Evolutionary conservation across 2,797 vertebrate species (phyloP).

Genomic region (Spinus olivaceus): DNA sequence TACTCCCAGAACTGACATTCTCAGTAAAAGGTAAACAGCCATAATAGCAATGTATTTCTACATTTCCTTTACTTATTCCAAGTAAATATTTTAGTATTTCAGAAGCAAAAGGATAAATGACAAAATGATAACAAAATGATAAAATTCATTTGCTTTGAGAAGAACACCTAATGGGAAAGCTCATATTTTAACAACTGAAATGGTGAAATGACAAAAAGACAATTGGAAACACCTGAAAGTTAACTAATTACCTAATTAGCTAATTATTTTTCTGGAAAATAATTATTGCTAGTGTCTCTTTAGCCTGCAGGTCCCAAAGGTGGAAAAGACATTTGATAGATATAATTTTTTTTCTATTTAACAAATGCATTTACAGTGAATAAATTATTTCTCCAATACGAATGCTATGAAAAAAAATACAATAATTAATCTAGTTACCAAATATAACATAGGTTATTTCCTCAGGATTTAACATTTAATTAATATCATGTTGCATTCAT

Average conservation of each 20-base stretch:
- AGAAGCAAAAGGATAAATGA: not conserved
- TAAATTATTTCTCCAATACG: not conserved
- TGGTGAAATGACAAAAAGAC: not conserved
- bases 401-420: not conserved
- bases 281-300: not conserved
- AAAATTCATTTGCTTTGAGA: constrained; percentile 12
- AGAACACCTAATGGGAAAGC: constrained; percentile 4
- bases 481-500: not conserved
- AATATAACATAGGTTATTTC: not conserved
- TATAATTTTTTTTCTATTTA: not conserved
- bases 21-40: not conserved
- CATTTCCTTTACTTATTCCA: not conserved
- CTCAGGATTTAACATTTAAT: not conserved
- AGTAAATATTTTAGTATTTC: not conserved
- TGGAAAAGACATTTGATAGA: not conserved
- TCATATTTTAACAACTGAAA: not conserved
- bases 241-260: not conserved
- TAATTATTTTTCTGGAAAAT: not conserved
- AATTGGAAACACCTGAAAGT: not conserved
- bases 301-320: not conserved
- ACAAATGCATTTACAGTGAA: not conserved
- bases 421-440: not conserved
- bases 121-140: not conserved
- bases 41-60: not conserved
- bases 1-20: not conserved